phyloP scores from a whole-genome alignment of 2,113 vertebrate genomes.

The Amazona guildingii region DNA sequence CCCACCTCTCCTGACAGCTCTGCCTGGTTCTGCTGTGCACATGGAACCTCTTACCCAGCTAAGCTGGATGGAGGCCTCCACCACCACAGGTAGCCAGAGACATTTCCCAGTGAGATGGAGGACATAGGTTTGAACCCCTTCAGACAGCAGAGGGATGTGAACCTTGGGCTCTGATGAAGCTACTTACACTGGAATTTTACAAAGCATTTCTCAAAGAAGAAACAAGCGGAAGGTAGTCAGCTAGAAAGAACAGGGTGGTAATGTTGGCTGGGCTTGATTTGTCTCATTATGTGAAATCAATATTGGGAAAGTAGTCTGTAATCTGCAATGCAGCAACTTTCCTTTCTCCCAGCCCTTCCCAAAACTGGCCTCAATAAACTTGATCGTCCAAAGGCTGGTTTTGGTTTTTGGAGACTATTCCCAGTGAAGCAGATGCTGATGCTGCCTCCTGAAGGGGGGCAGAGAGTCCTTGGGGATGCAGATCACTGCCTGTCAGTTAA shows the following conservation, averaged over 20 bases:
- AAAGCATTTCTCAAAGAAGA: background rate
- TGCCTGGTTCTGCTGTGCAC: background rate
- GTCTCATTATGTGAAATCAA: background rate
- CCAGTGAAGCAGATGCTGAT: background rate
- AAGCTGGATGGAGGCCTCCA: background rate
- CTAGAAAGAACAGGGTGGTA: background rate
- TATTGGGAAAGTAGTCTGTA: background rate
- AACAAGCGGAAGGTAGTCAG: background rate
- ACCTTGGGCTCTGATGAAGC: background rate
- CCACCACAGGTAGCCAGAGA: background rate
- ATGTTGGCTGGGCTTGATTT: background rate
- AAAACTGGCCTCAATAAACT: background rate
- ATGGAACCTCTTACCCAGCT: background rate
- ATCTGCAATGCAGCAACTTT: background rate
- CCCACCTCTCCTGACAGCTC: background rate
- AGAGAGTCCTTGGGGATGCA: background rate
- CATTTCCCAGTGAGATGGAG: background rate
- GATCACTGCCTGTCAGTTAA: background rate
- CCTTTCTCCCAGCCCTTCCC: background rate
- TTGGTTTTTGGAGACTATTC: background rate
- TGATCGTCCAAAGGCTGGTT: background rate
- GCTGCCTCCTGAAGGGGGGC: background rate
- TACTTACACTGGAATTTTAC: background rate
- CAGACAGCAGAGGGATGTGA: background rate
- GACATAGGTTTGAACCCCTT: background rate